Base-by-base conservation (phyloP, 2,113 vertebrate species). In the Myotis yumanensis region DNA sequence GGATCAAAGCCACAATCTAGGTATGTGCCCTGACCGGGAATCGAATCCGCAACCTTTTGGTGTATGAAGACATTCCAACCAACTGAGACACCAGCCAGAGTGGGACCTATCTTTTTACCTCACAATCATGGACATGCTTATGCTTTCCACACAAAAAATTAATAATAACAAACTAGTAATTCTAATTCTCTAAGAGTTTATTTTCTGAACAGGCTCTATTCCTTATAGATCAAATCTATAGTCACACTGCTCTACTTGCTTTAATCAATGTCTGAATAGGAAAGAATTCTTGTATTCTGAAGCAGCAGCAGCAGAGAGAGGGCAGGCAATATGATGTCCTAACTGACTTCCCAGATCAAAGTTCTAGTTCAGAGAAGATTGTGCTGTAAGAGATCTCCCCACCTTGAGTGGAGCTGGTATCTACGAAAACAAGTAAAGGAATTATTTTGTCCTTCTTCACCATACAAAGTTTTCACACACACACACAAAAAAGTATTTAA, bases 361-460 rank as follows among this genome's bases (percentile, higher is more conserved):
- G 72, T n/a, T 85, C n/a, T 68, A 37, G n/a, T 23, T 69, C 48
- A 86, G 25, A 82, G 48, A 12, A 69, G 9, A 68, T 5, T 17
- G 15, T 3, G 11, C 2, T 9, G 18, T 51, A 52, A 54, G 81
- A 93, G 11, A 80, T 43, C 22, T 59, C n/a, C 30, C 40, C 43
- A 46, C 59, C 95, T 80, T 88, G 86, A 80, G 37, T 7, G 43
- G 32, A 87, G 30, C 5, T 35, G 35, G 32, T 30, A 71, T 11
- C 11, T 20, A 20, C 18, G 69, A 72, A 71, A 62, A 86, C n/a
- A 83, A 48, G 30, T 57, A 79, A 75, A 80, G 48, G 7, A 90
- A 83, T 85, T 92, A 52, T 83, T 73, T 91, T 32, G 25, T 37
- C 76, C 89, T 73, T 80, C 30, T 91, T 91, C 10, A 51, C 23